Base-by-base conservation (phyloP, 1,140 invertebrate species). In the Drosophila albomicans region DNA sequence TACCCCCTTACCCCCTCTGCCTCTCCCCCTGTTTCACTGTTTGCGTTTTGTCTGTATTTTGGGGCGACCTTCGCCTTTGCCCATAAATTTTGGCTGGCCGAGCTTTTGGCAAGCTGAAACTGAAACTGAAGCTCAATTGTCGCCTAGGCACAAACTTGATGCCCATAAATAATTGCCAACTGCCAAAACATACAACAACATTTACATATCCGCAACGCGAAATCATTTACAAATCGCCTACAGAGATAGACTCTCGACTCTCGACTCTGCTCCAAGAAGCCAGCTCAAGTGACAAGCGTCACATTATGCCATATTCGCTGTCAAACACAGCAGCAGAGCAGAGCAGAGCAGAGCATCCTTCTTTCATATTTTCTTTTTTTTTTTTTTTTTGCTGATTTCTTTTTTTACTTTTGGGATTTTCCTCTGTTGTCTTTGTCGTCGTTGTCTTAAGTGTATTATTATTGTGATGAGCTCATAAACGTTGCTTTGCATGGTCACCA, bases 51-150 rank as follows among this genome's bases (percentile, higher is more conserved):
- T 38, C 8, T 30, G 16, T 10, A 11, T 5, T 49, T 49, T 25
- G 16, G 30, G 51, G 28, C 70, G 82, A 82, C 82, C 82, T 86
- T 86, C 82, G 82, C 79, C 82, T 86, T 85, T 82, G 64, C 48
- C 63, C 75, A 85, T 86, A 74, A 86, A 81, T 78, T 82, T 78
- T 25, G 11, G 11, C 32, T 71, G 61, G 35, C 25, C 59, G n/a
- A 51, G 71, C 58, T 72, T 59, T 66, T 74, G 64, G 49, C 51
- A 65, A 54, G 45, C 43, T 28, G 56, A 66, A n/a, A 7, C 45
- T 13, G 11, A 1, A 20, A 15, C 15, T 8, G 13, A 28, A 38
- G 57, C 43, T 28, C 38, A 56, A 54, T 72, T 72, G 32, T 64
- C 61, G 58, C 66, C 59, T 57, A 45, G 32, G 13, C 72, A 16